phyloP scores from a whole-genome alignment of 1,140 invertebrate genomes.

The Hydropsyche tenuis region DNA sequence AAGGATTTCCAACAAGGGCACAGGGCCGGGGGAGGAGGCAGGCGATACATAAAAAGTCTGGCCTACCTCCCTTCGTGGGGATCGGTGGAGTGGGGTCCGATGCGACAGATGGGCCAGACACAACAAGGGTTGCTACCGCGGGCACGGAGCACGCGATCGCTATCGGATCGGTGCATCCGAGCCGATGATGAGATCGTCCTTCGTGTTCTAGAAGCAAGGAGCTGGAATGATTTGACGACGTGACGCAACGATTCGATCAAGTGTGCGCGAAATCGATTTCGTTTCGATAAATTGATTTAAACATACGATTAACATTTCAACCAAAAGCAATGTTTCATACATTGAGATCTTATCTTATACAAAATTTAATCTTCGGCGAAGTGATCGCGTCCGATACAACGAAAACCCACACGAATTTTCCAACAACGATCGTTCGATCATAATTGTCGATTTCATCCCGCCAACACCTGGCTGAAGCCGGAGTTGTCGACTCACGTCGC shows the following conservation, averaged over 20 bases:
- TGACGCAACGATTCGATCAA: too few species aligned
- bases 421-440: not conserved
- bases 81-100: not conserved
- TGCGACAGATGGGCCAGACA: conserved; percentile 44
- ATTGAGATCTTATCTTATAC: too few species aligned
- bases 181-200: not conserved
- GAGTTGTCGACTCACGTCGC: too few species aligned
- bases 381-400: too few species aligned
- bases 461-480: too few species aligned
- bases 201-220: not conserved
- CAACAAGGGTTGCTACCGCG: conserved; percentile 37
- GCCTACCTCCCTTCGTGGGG: not conserved
- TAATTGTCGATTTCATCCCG: not conserved
- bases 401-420: too few species aligned
- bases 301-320: too few species aligned
- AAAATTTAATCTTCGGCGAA: too few species aligned
- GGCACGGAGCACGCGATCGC: conserved; percentile 4
- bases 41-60: conserved; percentile 25
- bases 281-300: too few species aligned
- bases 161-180: not conserved
- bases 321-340: too few species aligned
- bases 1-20: conserved; percentile 46
- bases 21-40: not conserved
- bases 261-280: too few species aligned
- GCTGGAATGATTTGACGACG: not conserved